These are phyloP conservation scores for Anneissia japonica DNA, from an alignment of 35 echinoderm and acorn worm species.

Conservation along the genomic window DNA sequence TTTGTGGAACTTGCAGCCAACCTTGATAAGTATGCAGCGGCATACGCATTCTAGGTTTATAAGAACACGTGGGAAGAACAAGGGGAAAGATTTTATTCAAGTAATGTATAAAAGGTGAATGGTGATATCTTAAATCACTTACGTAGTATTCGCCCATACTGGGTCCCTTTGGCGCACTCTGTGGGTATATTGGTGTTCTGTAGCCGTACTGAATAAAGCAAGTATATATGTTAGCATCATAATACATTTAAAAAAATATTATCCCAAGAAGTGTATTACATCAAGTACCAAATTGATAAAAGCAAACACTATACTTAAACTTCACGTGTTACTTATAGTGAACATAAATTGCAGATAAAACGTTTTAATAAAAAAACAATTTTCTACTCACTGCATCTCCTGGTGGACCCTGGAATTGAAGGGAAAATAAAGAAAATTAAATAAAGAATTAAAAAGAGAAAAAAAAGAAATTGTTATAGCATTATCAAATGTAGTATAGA, in stretches of 20 bases:
- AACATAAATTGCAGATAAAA: neutral
- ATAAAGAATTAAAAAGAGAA: neutral
- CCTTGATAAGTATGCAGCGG: neutral
- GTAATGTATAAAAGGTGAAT: neutral
- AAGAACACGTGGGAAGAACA: neutral
- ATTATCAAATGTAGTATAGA: no score
- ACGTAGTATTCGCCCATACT: neutral
- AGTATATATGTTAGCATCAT: neutral
- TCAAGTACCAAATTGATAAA: no score
- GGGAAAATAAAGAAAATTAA: neutral
- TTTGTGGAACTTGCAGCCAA: neutral
- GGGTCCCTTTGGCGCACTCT: neutral
- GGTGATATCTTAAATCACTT: neutral
- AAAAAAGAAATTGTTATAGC: neutral
- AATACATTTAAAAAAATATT: neutral
- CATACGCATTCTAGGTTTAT: neutral
- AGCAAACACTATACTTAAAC: no score
- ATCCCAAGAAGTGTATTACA: no score
- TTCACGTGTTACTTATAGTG: neutral
- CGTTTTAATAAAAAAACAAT: neutral
- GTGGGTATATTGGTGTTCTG: neutral
- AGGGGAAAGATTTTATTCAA: neutral
- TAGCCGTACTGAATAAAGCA: neutral
- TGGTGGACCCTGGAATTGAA: slow-evolving; percentile 34
- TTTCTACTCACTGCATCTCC: slow-evolving; percentile 49